Percentiles rank a stretch among this genome's conserved stretches.
phyloP scores from a whole-genome alignment of 2,113 vertebrate species.

The Notothenia coriiceps region DNA sequence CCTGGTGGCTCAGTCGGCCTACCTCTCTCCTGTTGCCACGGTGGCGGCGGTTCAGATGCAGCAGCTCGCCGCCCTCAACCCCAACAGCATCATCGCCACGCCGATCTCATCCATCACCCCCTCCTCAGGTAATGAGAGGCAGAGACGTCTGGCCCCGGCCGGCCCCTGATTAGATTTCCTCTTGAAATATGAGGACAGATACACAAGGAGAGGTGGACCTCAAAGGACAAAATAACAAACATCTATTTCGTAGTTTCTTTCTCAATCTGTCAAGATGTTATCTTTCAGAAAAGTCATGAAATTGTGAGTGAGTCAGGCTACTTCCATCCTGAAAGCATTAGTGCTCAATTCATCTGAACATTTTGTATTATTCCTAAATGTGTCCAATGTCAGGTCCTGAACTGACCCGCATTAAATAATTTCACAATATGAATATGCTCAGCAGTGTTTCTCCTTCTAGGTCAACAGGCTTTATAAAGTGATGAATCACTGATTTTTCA shows the following conservation, averaged over 20 bases:
- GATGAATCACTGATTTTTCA: no score
- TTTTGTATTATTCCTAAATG: no score
- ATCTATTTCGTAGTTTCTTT: constrained; percentile 26
- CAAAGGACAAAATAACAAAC: constrained; percentile 53
- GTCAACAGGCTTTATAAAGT: no score
- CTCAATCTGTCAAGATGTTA: constrained; percentile 14
- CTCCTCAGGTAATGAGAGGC: constrained; percentile 89
- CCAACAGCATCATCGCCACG: constrained; percentile 92
- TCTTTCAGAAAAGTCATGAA: neutral
- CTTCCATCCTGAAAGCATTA: no score
- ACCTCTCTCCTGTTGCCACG: constrained; percentile 95
- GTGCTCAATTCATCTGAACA: no score
- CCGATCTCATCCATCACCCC: constrained; percentile 93
- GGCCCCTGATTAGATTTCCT: constrained; percentile 68
- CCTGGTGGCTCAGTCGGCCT: constrained; percentile 94
- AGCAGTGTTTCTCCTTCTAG: no score
- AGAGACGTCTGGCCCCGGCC: constrained; percentile 51
- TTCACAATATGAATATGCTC: no score
- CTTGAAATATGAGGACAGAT: constrained; percentile 72
- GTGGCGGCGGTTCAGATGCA: constrained; percentile 96
- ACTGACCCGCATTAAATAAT: no score
- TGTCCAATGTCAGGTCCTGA: no score
- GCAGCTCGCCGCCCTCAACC: constrained; percentile 93
- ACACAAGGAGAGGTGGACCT: constrained; percentile 56
- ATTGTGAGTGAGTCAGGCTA: neutral